Base-by-base conservation (phyloP, 1,140 invertebrate species). In the Scaptomyza graminum region DNA sequence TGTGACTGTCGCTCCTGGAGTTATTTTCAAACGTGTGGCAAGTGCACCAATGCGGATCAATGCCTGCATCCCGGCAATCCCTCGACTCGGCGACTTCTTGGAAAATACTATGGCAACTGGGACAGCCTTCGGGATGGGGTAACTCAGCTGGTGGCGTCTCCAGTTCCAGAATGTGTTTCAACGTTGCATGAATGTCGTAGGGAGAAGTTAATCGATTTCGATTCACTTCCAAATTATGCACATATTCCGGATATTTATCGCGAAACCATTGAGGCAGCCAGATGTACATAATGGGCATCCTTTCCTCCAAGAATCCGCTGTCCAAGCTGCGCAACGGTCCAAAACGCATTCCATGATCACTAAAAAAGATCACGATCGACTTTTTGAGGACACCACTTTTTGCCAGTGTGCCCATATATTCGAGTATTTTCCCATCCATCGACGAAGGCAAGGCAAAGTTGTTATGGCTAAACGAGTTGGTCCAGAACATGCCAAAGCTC, bases 311-410 rank as follows among this genome's bases (percentile, higher is more conserved):
- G 95, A 80, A 95, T 0, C 98, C 98, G 59, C 95, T 94, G 76
- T 74, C 43, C 18, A 92, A 50, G 49, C 94, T 91, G 12, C 96
- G 90, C 22, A 97, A 94, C 4, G 92, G 90, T 3, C 98, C 97
- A 93, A 96, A 98, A 18, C 98, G 91, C 87, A 97, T 95, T 0
- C 98, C 98, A 92, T 99, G 98, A 91, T 99, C 98, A 76, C 97
- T 98, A 71, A 98, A 93, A 22, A 98, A 94, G 11, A 99, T 92
- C 0, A 99, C 87, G 67, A 96, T 92, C 0, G 95, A 94, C 49
- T 95, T 94, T 25, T 96, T 93, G 60, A 96, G 90, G 8, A 94
- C 91, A 0, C 94, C 93, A 4, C 91, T 92, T 0, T 91, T 75
- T 15, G 95, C 92, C 34, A 96, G 74, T 3, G 92, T 89, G 37